Percentiles rank a stretch among this genome's conserved stretches.
Conservation (phyloP, 1,140 invertebrate genomes). For the Philotrypesis tridentata region DNA sequence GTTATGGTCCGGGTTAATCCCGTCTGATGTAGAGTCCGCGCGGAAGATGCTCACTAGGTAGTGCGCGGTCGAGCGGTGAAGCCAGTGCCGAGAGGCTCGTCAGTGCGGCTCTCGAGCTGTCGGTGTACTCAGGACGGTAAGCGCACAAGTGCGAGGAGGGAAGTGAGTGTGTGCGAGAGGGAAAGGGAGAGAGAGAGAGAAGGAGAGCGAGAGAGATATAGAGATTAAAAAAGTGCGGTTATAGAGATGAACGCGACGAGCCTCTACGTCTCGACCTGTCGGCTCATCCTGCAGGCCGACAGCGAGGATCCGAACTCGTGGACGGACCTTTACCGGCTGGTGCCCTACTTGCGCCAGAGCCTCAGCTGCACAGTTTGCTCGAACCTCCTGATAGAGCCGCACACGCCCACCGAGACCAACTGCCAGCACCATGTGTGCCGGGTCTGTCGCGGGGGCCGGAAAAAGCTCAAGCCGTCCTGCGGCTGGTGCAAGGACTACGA, state of each 20-base stretch:
- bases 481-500: conserved; percentile 89
- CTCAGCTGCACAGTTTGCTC: conserved; percentile 92
- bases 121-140: conserved; percentile 49
- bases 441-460: conserved; percentile 87
- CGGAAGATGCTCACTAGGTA: conserved; percentile 28
- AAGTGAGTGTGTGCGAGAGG: not conserved
- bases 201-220: not conserved
- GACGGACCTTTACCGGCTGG: conserved; percentile 86
- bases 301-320: conserved; percentile 81
- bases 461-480: conserved; percentile 88
- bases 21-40: conserved; percentile 41
- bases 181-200: not conserved
- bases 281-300: conserved; percentile 83
- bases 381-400: conserved; percentile 86
- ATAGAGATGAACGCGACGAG: conserved; percentile 86
- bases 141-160: conserved; percentile 16
- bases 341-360: conserved; percentile 89
- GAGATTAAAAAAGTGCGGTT: not conserved
- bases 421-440: conserved; percentile 92
- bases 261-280: conserved; percentile 88
- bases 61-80: not conserved
- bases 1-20: conserved; percentile 54
- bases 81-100: not conserved
- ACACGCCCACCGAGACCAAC: conserved; percentile 84
- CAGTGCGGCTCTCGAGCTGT: conserved; percentile 11